phyloP scores from a whole-genome alignment of 1,140 invertebrate species.

The Drosophila suzukii region DNA sequence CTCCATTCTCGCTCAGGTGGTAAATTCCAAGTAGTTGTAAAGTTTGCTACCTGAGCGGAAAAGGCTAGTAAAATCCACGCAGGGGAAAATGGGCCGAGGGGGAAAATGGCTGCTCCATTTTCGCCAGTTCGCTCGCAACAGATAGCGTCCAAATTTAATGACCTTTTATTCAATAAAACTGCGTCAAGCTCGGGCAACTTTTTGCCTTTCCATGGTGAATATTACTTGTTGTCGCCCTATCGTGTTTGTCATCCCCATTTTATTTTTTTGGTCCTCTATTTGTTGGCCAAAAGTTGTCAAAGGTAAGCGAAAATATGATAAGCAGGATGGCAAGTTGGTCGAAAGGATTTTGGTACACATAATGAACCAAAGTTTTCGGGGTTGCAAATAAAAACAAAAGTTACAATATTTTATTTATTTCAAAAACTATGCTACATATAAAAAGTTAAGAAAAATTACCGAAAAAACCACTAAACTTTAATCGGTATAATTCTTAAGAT shows the following conservation, averaged over 20 bases:
- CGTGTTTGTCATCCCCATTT: slow-evolving; percentile 29
- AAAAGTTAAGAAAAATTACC: too few species aligned
- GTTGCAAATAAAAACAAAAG: neutral
- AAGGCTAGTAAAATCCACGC: slow-evolving; percentile 71
- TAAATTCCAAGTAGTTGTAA: slow-evolving; percentile 81
- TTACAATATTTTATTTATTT: neutral
- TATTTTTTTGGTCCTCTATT: slow-evolving; percentile 11
- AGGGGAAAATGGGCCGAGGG: slow-evolving; percentile 1
- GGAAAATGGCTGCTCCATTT: slow-evolving; percentile 55
- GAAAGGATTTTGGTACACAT: slow-evolving; percentile 28
- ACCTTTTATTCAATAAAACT: slow-evolving; percentile 82
- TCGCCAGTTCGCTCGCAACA: slow-evolving; percentile 72
- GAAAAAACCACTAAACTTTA: too few species aligned
- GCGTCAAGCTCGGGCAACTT: slow-evolving; percentile 52
- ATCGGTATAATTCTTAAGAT: too few species aligned
- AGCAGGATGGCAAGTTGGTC: slow-evolving; percentile 9
- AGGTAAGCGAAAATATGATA: slow-evolving; percentile 30
- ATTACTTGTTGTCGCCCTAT: slow-evolving; percentile 22
- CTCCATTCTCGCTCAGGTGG: slow-evolving; percentile 53
- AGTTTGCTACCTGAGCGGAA: slow-evolving; percentile 75
- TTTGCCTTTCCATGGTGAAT: slow-evolving; percentile 22
- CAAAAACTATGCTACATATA: too few species aligned
- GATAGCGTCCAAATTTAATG: slow-evolving; percentile 83
- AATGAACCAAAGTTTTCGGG: slow-evolving; percentile 18
- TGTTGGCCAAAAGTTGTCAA: slow-evolving; percentile 34